Conservation (phyloP, 2,888 invertebrate genomes). For the Ophion slaviceki region DNA sequence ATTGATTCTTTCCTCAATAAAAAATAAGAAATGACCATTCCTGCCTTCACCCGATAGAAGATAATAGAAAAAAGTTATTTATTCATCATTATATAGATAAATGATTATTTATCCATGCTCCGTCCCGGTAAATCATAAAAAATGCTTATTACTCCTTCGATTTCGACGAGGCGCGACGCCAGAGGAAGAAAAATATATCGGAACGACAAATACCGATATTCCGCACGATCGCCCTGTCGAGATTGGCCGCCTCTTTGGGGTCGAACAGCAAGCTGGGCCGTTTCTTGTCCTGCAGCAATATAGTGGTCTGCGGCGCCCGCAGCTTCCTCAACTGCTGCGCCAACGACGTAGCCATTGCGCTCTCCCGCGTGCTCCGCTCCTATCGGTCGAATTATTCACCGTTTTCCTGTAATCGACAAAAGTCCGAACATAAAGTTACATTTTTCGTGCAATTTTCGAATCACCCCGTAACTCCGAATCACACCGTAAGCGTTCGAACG, state of each 20-base stretch:
- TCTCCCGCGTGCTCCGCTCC: background rate
- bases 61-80: background rate
- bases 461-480: no score
- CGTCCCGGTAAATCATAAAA: background rate
- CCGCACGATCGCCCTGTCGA: slow-evolving; percentile 93
- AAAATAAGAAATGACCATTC: no score
- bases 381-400: background rate
- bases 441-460: background rate
- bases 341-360: slow-evolving; percentile 88
- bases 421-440: background rate
- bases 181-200: no score
- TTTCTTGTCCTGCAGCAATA: no score
- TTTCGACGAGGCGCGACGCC: no score
- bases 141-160: background rate
- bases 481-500: background rate
- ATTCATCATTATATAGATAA: background rate
- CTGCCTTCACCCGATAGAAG: no score
- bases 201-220: slow-evolving; percentile 88
- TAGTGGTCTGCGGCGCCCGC: no score
- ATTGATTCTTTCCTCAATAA: no score
- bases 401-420: no score
- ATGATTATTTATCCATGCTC: background rate
- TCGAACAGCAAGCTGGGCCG: slow-evolving; percentile 94
- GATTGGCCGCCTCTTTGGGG: slow-evolving; percentile 93
- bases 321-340: slow-evolving; percentile 91